phyloP scores from a whole-genome alignment of 2,797 vertebrate species.

The Tangara arthus region DNA sequence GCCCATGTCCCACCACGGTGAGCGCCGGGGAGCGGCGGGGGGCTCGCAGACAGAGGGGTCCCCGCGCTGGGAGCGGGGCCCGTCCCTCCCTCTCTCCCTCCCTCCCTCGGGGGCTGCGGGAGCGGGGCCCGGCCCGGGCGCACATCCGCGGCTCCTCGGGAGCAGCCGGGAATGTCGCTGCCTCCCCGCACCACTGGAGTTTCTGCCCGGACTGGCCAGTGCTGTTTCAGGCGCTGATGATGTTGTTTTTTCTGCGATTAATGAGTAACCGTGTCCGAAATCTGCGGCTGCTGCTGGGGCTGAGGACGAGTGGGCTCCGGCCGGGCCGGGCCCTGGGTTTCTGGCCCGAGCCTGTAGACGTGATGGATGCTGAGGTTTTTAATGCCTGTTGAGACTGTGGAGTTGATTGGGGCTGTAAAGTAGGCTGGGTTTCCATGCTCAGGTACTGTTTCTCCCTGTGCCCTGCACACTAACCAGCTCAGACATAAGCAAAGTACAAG shows the following conservation, averaged over 20 bases:
- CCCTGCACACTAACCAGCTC: neutral
- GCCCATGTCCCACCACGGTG: slow-evolving; percentile 86
- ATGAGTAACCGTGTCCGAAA: neutral
- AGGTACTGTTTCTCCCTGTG: fast-evolving
- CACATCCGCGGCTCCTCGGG: fast-evolving
- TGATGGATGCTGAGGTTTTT: neutral
- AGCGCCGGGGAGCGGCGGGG: neutral
- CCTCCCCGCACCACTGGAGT: neutral
- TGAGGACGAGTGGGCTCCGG: neutral
- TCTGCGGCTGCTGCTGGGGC: neutral
- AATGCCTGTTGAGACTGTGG: neutral
- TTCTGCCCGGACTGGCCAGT: neutral
- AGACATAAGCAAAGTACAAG: fast-evolving
- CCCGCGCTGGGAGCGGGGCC: neutral
- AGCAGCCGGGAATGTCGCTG: neutral
- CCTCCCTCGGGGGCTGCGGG: neutral
- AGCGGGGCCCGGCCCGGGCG: neutral
- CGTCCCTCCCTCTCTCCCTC: neutral
- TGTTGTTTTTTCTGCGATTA: neutral
- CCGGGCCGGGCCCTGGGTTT: neutral
- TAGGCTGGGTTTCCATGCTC: neutral
- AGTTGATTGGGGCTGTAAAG: neutral
- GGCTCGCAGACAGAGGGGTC: fast-evolving
- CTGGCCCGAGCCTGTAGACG: fast-evolving
- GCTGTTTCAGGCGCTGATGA: neutral